Conservation (phyloP, 2,113 vertebrate species). For the human (Homo sapiens) region GRCh38 chr14:27451001-27451500, state of each 20-base stretch:
- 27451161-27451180: not conserved
- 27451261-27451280: not conserved
- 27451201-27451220: not conserved
- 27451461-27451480: not conserved
- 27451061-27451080: not conserved
- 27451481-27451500: not conserved
- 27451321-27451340: not conserved
- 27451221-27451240: not conserved
- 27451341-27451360: not conserved
- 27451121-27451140: not conserved
- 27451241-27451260: not conserved
- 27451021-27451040: not conserved
- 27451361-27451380: constrained; percentile 5
- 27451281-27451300: too few relatives aligned
- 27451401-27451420: not conserved
- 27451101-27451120: not conserved
- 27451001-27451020: not conserved
- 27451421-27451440: not conserved
- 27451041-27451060: not conserved
- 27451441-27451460: not conserved
- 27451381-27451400: constrained; percentile 4
- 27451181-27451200: not conserved
- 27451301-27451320: not conserved
- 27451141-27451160: not conserved
- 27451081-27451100: too few relatives aligned